These are phyloP conservation scores for Mythimna albipuncta DNA, from an alignment of 2,888 invertebrate species.

Conservation along the genomic window DNA sequence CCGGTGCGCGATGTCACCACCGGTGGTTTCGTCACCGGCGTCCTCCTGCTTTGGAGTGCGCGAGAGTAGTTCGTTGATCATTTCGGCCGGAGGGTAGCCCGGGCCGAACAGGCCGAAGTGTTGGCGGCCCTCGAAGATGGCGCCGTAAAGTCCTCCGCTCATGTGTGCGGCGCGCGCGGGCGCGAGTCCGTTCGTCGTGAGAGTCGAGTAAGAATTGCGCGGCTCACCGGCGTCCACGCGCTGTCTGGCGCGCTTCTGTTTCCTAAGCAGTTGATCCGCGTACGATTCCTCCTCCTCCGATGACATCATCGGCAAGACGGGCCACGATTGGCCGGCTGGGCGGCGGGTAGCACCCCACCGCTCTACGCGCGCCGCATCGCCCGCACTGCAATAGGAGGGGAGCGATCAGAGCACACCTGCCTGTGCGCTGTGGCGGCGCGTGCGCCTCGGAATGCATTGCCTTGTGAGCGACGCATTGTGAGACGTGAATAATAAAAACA, in stretches of 20 bases:
- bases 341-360: slow-evolving; percentile 91
- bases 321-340: slow-evolving; percentile 95
- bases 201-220: slow-evolving; percentile 96
- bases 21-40: slow-evolving; percentile 88
- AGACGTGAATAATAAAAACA: slow-evolving; percentile 33
- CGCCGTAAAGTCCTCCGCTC: slow-evolving; percentile 96
- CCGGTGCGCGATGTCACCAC: slow-evolving; percentile 93
- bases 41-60: slow-evolving; percentile 94
- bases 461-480: slow-evolving; percentile 48
- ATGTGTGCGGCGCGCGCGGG: slow-evolving; percentile 94
- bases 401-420: slow-evolving; percentile 87
- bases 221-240: slow-evolving; percentile 99
- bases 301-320: slow-evolving; percentile 97
- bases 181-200: slow-evolving; percentile 90
- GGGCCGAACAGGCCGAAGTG: slow-evolving; percentile 95
- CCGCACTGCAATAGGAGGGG: slow-evolving; percentile 89
- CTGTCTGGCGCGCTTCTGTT: slow-evolving; percentile 98
- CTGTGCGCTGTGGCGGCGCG: slow-evolving; percentile 71
- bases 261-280: slow-evolving; percentile 97
- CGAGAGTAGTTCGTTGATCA: slow-evolving; percentile 97
- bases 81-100: slow-evolving; percentile 96
- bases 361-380: slow-evolving; percentile 88
- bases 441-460: slow-evolving; percentile 66
- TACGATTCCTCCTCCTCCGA: slow-evolving; percentile 99
- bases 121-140: slow-evolving; percentile 95